A percentile compares a stretch with the other conserved stretches of the same genome.
These are phyloP conservation scores for Ginglymostoma cirratum DNA, from an alignment of 2,113 vertebrate genomes.

Conservation along the genomic window DNA sequence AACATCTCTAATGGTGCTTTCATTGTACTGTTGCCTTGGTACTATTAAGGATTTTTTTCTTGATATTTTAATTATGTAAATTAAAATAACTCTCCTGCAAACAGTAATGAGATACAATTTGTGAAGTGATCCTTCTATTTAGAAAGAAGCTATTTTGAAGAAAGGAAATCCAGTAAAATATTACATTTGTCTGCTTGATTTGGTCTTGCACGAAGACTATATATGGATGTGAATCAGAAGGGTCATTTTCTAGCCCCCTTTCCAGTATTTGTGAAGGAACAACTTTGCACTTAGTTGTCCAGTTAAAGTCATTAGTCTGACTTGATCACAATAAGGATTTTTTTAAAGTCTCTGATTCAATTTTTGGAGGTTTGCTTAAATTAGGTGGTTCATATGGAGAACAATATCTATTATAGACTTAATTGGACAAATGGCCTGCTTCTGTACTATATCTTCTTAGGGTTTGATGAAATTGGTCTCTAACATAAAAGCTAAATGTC, in stretches of 20 bases:
- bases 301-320: background rate
- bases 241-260: background rate
- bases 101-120: background rate
- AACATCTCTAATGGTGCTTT: slow-evolving; percentile 14
- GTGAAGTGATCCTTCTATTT: background rate
- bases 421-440: background rate
- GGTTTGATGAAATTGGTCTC: background rate
- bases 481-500: background rate
- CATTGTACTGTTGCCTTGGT: background rate
- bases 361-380: background rate
- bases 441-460: background rate
- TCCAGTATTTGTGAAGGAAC: background rate
- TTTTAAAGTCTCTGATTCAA: background rate
- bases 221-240: background rate
- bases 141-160: background rate
- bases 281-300: background rate
- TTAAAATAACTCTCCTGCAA: slow-evolving; percentile 5
- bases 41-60: background rate
- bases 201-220: background rate
- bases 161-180: background rate
- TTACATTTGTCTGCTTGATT: background rate
- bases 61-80: background rate
- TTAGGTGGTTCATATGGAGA: background rate
- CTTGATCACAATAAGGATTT: background rate
- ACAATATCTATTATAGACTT: background rate